These are phyloP conservation scores for Smithornis capensis DNA, from an alignment of 2,113 vertebrate species.

Conservation along the genomic window DNA sequence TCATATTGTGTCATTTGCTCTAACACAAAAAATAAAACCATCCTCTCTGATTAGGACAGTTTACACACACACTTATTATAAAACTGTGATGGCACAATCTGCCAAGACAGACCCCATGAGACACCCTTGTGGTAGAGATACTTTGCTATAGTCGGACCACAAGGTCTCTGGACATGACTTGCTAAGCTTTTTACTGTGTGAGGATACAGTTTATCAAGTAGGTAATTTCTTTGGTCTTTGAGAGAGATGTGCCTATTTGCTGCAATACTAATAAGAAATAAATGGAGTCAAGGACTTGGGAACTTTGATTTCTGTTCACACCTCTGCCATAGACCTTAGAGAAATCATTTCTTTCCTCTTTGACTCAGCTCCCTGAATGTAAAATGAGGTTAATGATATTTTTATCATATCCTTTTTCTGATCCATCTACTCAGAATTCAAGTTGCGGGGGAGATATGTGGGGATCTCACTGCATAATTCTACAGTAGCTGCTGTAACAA, in stretches of 20 bases:
- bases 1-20: not conserved
- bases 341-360: constrained; percentile 33
- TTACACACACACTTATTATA: not conserved
- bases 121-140: rapidly evolving
- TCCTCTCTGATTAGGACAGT: not conserved
- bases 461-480: not conserved
- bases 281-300: not conserved
- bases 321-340: not conserved
- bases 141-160: not conserved
- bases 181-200: not conserved
- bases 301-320: constrained; percentile 31
- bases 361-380: not conserved
- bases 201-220: not conserved
- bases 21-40: not conserved
- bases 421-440: constrained; percentile 20
- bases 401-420: constrained; percentile 30
- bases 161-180: not conserved
- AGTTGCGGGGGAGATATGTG: not conserved
- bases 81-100: not conserved
- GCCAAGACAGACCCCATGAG: not conserved
- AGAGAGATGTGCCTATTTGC: not conserved
- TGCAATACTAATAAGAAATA: not conserved
- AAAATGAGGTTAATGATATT: constrained; percentile 43
- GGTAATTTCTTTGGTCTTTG: not conserved
- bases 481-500: not conserved